These are phyloP conservation scores for Brenthis hecate DNA, from an alignment of 2,888 invertebrate species.

Conservation along the genomic window DNA sequence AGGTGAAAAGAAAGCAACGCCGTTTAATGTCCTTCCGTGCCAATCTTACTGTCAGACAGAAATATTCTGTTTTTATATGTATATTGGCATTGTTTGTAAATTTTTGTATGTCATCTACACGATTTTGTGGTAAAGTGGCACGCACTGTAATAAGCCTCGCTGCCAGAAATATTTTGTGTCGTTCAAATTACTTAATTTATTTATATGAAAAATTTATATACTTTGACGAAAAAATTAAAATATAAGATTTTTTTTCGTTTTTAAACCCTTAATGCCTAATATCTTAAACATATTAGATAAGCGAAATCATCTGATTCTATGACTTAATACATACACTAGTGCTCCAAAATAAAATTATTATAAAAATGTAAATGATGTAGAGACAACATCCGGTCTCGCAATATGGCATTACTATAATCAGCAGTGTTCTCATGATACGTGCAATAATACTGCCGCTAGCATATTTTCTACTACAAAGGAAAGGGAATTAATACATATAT, in stretches of 20 bases:
- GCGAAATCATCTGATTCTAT: too few species aligned
- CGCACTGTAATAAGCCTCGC: not conserved
- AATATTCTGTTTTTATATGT: conserved; percentile 8
- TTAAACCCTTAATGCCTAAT: too few species aligned
- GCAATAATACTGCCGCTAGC: not conserved
- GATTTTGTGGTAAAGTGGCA: not conserved
- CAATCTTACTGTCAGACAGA: conserved; percentile 33
- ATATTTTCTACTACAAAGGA: not conserved
- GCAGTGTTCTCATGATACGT: not conserved
- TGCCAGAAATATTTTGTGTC: not conserved
- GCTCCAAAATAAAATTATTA: too few species aligned
- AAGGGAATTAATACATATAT: not conserved
- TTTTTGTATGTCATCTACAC: conserved; percentile 8
- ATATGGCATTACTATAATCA: not conserved
- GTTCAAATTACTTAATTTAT: not conserved
- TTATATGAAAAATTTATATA: not conserved
- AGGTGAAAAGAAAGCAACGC: conserved; percentile 52
- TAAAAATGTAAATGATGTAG: too few species aligned
- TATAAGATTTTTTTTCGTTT: too few species aligned
- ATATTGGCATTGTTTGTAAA: conserved; percentile 21
- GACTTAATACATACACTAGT: too few species aligned
- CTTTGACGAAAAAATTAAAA: not conserved
- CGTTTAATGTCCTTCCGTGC: conserved; percentile 41
- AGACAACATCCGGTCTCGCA: not conserved
- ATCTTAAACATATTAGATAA: too few species aligned